Base-by-base conservation (phyloP, 2,113 vertebrate species). In the Centropristis striata region DNA sequence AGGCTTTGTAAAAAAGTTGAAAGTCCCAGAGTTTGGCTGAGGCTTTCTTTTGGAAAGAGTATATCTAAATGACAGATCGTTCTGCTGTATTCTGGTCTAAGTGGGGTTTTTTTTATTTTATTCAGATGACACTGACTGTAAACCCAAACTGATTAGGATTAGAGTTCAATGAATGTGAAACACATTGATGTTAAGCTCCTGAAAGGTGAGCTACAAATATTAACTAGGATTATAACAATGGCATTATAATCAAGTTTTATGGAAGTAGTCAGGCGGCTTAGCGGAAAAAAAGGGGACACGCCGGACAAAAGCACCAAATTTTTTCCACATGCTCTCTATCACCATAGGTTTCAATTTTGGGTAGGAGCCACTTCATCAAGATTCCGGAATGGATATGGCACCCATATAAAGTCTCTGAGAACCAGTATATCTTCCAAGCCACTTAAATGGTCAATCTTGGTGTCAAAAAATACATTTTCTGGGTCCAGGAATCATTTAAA, bases 1-100 rank as follows among this genome's bases (percentile, higher is more conserved):
- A 79, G 88, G 85, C 25, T 84, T 63, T 80, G 44, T 71, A 44
- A 67, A 78, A 14, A 81, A 28, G 60, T 75, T 79, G n/a, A 80
- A 83, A 67, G 81, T 75, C 78, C 71, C 64, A 14, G 71, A 49
- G 49, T 37, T 86, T 67, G 46, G 74, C 69, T 16, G 71, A 49
- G 58, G 50, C 37, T 70, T 68, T 36, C n/a, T 14, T 68, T 61
- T 7, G 28, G 65, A 76, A 71, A 50, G 54, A 67, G 75, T 73
- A 79, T 77, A 85, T 81, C 86, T n/a, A 69, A 78, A 67, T 69
- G 86, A 83, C 80, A 70, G 61, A 78, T 85, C 28, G 21, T 50
- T 57, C 27, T 18, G 14, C 54, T 0, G 21, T 42, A 14, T 57
- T 79, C 25, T 39, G 58, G 36, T 32, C 72, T 1, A 37, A 63